Evolutionary conservation across 2,797 vertebrate genomes (phyloP).

Genomic region (Brotogeris chrysoptera): DNA sequence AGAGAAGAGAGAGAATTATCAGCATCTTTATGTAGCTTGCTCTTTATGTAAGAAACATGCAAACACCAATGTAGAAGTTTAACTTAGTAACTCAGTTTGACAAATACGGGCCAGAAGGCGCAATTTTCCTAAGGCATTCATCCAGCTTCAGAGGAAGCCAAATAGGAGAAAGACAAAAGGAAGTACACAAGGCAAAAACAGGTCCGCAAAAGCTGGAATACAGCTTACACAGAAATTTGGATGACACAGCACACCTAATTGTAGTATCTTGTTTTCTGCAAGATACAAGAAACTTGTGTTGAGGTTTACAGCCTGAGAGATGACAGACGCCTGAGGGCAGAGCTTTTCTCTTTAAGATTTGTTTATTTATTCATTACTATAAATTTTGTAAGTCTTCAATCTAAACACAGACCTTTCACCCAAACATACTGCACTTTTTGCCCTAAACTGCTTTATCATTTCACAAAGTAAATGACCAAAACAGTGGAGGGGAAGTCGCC

Average conservation of each 20-base stretch:
- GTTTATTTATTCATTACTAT: not conserved
- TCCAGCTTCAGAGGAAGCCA: not conserved
- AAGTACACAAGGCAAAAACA: not conserved
- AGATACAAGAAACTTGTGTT: not conserved
- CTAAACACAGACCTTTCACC: not conserved
- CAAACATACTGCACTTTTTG: not conserved
- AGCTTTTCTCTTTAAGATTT: not conserved
- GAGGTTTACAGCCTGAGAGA: not conserved
- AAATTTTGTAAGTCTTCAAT: not conserved
- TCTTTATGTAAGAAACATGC: not conserved
- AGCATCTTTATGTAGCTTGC: not conserved
- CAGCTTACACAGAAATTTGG: not conserved
- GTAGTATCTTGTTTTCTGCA: not conserved
- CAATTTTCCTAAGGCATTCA: not conserved
- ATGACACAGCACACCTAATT: not conserved
- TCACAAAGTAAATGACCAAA: not conserved
- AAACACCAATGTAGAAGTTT: not conserved
- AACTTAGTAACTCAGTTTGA: not conserved
- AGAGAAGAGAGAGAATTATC: not conserved
- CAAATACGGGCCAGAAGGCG: not conserved
- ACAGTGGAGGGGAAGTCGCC: not conserved
- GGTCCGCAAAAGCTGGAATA: accelerated
- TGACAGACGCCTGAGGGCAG: not conserved
- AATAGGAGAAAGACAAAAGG: not conserved
- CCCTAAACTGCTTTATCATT: not conserved